Evolutionary conservation across 2,888 invertebrate genomes (phyloP).

Genomic region (Acanthacorydalis orientalis): DNA sequence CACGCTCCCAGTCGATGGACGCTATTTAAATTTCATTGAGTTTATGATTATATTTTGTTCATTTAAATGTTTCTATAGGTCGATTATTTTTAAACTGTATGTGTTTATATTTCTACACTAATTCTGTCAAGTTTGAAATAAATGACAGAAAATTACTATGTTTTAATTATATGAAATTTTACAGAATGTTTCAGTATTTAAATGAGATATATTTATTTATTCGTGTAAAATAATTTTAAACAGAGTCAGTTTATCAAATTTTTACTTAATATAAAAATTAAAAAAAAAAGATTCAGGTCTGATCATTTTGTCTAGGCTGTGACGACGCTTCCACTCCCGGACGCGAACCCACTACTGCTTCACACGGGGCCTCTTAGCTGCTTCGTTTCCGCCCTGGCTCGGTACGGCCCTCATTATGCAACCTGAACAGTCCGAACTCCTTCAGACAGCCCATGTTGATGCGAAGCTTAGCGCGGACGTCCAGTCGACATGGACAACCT

Average conservation of each 20-base stretch:
- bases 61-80: too few species aligned
- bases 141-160: too few species aligned
- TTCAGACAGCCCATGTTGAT: constrained; percentile 86
- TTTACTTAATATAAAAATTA: constrained; percentile 20
- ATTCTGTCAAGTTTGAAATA: too few species aligned
- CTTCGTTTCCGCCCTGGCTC: constrained; percentile 99
- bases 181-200: too few species aligned
- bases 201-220: too few species aligned
- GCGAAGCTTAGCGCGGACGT: constrained; percentile 92
- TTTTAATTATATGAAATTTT: too few species aligned
- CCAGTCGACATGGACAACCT: constrained; percentile 40
- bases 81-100: too few species aligned
- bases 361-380: constrained; percentile 99
- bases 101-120: too few species aligned
- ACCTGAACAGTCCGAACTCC: constrained; percentile 77
- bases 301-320: constrained; percentile 70
- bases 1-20: constrained; percentile 35
- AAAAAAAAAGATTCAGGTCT: constrained; percentile 52
- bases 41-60: too few species aligned
- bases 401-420: constrained; percentile 92
- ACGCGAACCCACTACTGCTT: constrained; percentile 98
- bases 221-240: too few species aligned
- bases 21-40: too few species aligned
- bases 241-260: too few species aligned
- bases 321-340: constrained; percentile 82